Percentiles rank a stretch among this genome's conserved stretches.
phyloP scores from a whole-genome alignment of 2,113 vertebrate genomes.

The Canis aureus region DNA sequence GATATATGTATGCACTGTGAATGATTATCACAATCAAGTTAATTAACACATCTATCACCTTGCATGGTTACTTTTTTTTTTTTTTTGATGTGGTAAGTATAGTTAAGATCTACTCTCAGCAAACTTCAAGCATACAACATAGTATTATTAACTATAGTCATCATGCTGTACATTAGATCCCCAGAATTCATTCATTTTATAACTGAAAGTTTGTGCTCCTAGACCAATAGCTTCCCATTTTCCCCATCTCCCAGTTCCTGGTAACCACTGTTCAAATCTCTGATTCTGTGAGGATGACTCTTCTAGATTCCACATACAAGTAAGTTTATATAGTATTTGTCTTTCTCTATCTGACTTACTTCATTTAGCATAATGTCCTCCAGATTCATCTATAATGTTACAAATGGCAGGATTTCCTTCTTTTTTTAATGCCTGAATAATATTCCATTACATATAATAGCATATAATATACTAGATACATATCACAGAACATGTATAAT shows the following conservation, averaged over 20 bases:
- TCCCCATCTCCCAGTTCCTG: not conserved
- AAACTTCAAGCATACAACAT: not conserved
- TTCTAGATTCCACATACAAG: not conserved
- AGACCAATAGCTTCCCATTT: not conserved
- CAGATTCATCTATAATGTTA: not conserved
- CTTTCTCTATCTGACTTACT: not conserved
- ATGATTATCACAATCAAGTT: not conserved
- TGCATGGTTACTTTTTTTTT: not conserved
- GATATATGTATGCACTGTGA: not conserved
- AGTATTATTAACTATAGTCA: not conserved
- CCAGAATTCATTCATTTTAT: not conserved
- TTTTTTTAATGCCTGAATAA: not conserved
- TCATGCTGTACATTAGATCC: not conserved
- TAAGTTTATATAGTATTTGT: not conserved
- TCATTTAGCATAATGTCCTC: not conserved
- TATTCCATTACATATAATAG: not conserved
- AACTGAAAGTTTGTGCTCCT: not conserved
- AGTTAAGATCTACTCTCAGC: not conserved
- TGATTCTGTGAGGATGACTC: not conserved
- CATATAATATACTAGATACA: not conserved
- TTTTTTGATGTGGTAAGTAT: not conserved
- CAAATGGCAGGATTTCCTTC: not conserved
- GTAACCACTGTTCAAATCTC: not conserved
- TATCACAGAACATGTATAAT: not conserved
- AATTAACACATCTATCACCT: not conserved